A percentile compares a stretch with the other conserved stretches of the same genome.
phyloP scores from a whole-genome alignment of 2,888 invertebrate species.

The Oligia strigilis region DNA sequence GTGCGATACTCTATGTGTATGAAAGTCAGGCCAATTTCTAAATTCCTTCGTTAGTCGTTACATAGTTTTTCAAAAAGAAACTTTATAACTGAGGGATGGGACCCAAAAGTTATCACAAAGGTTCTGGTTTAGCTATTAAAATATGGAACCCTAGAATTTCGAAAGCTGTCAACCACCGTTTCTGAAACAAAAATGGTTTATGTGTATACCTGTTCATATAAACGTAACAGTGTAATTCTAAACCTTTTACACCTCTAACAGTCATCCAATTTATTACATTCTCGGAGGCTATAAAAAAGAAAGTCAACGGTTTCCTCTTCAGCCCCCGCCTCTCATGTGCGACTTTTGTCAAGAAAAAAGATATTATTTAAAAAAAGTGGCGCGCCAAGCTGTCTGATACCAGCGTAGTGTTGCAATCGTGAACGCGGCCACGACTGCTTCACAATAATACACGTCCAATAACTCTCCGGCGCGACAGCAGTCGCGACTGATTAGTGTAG shows the following conservation, averaged over 20 bases:
- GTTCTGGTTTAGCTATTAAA: not conserved
- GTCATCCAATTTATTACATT: slow-evolving; percentile 80
- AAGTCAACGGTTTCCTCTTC: slow-evolving; percentile 83
- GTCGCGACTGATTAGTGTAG: slow-evolving; percentile 44
- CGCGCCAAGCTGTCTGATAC: slow-evolving; percentile 89
- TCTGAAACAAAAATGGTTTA: slow-evolving; percentile 2
- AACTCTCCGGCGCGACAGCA: slow-evolving; percentile 58
- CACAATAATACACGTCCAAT: slow-evolving; percentile 71
- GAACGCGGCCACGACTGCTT: slow-evolving; percentile 72
- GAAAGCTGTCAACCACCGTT: slow-evolving; percentile 10
- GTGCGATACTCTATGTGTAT: no score
- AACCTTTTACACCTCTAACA: slow-evolving; percentile 72
- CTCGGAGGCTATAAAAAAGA: slow-evolving; percentile 86
- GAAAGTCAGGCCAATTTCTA: not conserved
- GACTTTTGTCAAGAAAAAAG: slow-evolving; percentile 82
- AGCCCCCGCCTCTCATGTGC: slow-evolving; percentile 76
- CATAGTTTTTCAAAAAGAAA: not conserved
- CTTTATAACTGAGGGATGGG: not conserved
- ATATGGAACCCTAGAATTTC: not conserved
- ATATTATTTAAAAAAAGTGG: slow-evolving; percentile 83
- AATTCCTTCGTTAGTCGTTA: not conserved
- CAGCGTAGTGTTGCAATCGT: slow-evolving; percentile 76
- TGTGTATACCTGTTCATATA: slow-evolving; percentile 23
- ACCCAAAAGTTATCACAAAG: not conserved
- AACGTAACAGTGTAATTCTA: slow-evolving; percentile 64